Evolutionary conservation across 2,797 vertebrate species (phyloP).

Genomic region (Anguilla megastoma): DNA sequence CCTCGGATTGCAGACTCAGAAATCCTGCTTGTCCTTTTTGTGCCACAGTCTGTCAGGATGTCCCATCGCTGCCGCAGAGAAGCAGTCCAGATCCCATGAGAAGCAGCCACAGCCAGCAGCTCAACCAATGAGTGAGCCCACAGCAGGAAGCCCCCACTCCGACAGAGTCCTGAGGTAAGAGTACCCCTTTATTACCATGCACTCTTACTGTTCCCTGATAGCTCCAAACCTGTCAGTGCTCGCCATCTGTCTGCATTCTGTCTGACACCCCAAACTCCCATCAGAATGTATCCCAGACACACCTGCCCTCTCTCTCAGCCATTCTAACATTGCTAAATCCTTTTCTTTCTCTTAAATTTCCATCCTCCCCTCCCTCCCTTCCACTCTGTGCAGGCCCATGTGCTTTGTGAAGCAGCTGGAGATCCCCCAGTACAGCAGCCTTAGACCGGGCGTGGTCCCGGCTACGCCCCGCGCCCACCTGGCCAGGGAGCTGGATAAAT

Average conservation of each 20-base stretch:
- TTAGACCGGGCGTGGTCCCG: constrained; percentile 86
- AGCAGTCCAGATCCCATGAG: constrained; percentile 90
- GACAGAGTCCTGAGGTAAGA: constrained; percentile 94
- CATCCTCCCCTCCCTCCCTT: background rate
- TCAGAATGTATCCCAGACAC: background rate
- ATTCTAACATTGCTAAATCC: background rate
- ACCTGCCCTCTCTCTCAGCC: background rate
- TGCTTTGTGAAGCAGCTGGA: constrained; percentile 99
- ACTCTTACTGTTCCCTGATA: constrained; percentile 88
- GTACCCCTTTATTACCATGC: background rate
- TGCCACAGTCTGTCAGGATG: constrained; percentile 88
- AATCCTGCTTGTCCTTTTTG: background rate
- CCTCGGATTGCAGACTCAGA: background rate
- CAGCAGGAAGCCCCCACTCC: constrained; percentile 82
- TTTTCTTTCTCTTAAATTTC: background rate
- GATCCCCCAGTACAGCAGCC: constrained; percentile 94
- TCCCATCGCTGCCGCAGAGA: constrained; percentile 92
- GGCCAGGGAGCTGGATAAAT: constrained; percentile 98
- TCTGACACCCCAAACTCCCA: background rate
- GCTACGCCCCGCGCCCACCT: constrained; percentile 92
- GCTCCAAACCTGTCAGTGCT: constrained; percentile 3
- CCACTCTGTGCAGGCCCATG: constrained; percentile 83
- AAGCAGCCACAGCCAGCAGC: constrained; percentile 69
- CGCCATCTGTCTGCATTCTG: background rate
- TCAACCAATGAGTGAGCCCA: constrained; percentile 79